phyloP scores from a whole-genome alignment of 2,888 invertebrate genomes.

The Beris morrisii region DNA sequence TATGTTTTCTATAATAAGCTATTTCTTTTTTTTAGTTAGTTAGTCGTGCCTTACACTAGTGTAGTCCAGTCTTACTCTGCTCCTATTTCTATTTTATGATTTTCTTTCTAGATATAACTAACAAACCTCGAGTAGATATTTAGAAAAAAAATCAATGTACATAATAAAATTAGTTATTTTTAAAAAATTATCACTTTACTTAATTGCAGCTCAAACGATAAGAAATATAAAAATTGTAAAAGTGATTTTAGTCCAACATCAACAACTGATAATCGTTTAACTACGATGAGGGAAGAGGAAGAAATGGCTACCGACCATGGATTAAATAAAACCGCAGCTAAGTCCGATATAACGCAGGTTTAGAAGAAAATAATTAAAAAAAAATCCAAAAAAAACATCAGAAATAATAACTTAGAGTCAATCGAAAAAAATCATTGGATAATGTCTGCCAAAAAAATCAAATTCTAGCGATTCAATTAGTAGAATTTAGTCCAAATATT shows the following conservation, averaged over 20 bases:
- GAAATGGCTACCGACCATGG: conserved; percentile 57
- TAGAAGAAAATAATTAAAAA: conserved; percentile 24
- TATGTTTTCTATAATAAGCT: background rate
- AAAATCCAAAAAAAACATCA: background rate
- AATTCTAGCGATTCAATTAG: background rate
- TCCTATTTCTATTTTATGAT: too few relatives aligned
- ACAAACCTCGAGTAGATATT: too few relatives aligned
- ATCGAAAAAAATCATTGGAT: conserved; percentile 31
- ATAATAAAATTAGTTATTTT: too few relatives aligned
- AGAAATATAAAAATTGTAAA: conserved; percentile 51
- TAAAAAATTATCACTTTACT: conserved; percentile 69
- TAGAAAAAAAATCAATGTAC: too few relatives aligned
- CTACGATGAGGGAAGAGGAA: conserved; percentile 86
- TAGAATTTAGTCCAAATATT: too few relatives aligned
- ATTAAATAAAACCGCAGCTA: conserved; percentile 27
- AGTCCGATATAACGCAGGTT: conserved; percentile 37
- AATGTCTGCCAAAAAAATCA: conserved; percentile 5
- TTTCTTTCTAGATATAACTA: too few relatives aligned
- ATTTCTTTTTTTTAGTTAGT: too few relatives aligned
- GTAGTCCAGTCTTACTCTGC: too few relatives aligned
- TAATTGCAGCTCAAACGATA: conserved; percentile 46
- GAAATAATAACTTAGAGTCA: conserved; percentile 18
- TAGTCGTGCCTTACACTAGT: too few relatives aligned
- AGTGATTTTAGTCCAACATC: conserved; percentile 49
- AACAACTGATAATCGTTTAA: conserved; percentile 64